Percentiles rank a stretch among this genome's conserved stretches.
Evolutionary conservation across 2,888 invertebrate genomes (phyloP).

Genomic region (Pterostichus madidus): DNA sequence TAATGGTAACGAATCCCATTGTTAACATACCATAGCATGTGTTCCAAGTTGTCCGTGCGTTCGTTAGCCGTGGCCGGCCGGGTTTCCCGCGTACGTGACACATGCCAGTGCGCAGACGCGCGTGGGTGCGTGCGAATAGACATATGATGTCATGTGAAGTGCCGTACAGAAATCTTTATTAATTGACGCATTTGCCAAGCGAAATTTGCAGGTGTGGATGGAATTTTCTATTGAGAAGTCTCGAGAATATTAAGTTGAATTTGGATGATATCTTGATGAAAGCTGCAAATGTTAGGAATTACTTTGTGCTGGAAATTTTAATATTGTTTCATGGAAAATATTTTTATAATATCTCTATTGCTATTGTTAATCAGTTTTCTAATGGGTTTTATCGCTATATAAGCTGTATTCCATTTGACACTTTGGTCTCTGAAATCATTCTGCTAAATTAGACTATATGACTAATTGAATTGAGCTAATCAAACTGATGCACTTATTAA

Average conservation of each 20-base stretch:
- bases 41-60: not conserved
- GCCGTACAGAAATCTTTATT: slow-evolving; percentile 45
- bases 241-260: not conserved
- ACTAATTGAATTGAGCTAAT: too few species aligned
- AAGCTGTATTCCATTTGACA: too few species aligned
- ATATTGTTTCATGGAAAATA: not conserved
- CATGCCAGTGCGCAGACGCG: not conserved
- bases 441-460: too few species aligned
- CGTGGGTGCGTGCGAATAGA: slow-evolving; percentile 2
- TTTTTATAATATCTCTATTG: too few species aligned
- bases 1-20: slow-evolving; percentile 23
- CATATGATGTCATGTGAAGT: slow-evolving; percentile 5
- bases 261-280: slow-evolving; percentile 7
- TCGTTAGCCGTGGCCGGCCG: not conserved
- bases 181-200: slow-evolving; percentile 34
- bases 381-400: too few species aligned
- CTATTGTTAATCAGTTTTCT: too few species aligned
- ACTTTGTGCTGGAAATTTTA: not conserved
- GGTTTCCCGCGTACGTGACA: slow-evolving; percentile 57
- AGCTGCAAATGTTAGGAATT: not conserved
- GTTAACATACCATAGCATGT: slow-evolving; percentile 23
- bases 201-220: slow-evolving; percentile 37
- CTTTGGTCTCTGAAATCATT: too few species aligned
- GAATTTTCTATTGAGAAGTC: not conserved
- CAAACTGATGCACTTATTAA: too few species aligned